Evolutionary conservation across 2,888 invertebrate species (phyloP).

Genomic region (Carcina quercana): DNA sequence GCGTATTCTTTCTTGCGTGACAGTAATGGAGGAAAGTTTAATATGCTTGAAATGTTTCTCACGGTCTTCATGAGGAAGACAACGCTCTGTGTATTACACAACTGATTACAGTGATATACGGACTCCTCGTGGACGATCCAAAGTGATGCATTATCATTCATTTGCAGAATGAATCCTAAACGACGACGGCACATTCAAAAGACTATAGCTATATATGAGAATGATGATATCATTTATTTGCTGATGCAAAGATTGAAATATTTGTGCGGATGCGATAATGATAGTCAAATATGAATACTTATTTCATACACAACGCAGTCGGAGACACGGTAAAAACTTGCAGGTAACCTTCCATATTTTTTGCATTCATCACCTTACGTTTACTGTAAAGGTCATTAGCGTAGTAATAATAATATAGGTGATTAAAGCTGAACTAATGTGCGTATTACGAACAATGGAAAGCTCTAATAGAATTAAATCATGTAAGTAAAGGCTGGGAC

Average conservation of each 20-base stretch:
- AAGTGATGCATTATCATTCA: conserved; percentile 18
- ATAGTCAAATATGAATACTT: no score
- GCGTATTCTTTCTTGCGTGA: conserved; percentile 54
- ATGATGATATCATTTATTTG: conserved; percentile 26
- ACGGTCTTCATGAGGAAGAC: conserved; percentile 45
- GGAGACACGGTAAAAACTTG: no score
- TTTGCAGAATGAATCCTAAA: conserved; percentile 20
- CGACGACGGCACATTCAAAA: conserved; percentile 12
- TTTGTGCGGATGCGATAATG: neutral
- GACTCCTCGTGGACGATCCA: conserved; percentile 20
- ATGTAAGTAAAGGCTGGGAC: conserved; percentile 26
- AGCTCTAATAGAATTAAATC: conserved; percentile 26
- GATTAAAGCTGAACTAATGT: no score
- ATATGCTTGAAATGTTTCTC: conserved; percentile 57
- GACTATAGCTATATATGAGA: conserved; percentile 13
- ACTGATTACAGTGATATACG: conserved; percentile 26
- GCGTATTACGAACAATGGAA: conserved; percentile 21
- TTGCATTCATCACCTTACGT: no score
- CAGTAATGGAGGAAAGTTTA: conserved; percentile 57
- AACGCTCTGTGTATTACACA: conserved; percentile 23
- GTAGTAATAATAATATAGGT: no score
- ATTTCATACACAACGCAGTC: no score
- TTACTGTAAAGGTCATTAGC: neutral
- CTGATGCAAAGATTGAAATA: conserved; percentile 15
- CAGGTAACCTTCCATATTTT: no score